Conservation (phyloP, 2,797 vertebrate genomes). For the Erethizon dorsatum region DNA sequence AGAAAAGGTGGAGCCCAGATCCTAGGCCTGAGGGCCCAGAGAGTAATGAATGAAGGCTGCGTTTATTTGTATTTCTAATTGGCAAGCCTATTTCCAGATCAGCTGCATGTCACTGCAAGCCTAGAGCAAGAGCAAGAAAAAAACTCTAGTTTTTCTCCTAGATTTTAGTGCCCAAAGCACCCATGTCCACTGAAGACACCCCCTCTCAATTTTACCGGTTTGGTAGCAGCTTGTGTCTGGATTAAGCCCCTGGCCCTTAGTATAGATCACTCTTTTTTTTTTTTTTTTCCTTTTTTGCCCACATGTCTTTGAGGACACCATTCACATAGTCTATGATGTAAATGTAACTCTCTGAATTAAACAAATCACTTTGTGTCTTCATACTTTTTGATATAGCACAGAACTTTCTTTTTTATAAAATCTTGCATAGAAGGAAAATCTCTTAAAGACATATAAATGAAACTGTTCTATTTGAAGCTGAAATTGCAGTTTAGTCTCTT, state of each 20-base stretch:
- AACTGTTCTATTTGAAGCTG: neutral
- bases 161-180: neutral
- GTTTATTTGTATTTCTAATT: slow-evolving; percentile 86
- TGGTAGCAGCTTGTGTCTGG: neutral
- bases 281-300: neutral
- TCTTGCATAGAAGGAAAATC: neutral
- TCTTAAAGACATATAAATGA: neutral
- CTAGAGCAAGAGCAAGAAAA: neutral
- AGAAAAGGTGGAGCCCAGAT: slow-evolving; percentile 85
- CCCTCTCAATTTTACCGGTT: slow-evolving; percentile 24
- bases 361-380: slow-evolving; percentile 1
- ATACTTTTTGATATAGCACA: neutral
- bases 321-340: neutral
- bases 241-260: neutral
- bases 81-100: slow-evolving; percentile 84
- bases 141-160: slow-evolving; percentile 39
- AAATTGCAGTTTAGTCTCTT: neutral
- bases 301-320: neutral
- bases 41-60: slow-evolving; percentile 86
- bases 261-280: neutral
- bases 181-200: neutral
- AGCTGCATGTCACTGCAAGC: slow-evolving; percentile 82
- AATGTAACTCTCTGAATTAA: neutral
- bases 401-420: neutral
- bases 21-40: slow-evolving; percentile 79